Percentiles rank a stretch among this genome's conserved stretches.
These are phyloP conservation scores for Steinernema carpocapsae DNA, from an alignment of 2,888 invertebrate species.

Conservation along the genomic window DNA sequence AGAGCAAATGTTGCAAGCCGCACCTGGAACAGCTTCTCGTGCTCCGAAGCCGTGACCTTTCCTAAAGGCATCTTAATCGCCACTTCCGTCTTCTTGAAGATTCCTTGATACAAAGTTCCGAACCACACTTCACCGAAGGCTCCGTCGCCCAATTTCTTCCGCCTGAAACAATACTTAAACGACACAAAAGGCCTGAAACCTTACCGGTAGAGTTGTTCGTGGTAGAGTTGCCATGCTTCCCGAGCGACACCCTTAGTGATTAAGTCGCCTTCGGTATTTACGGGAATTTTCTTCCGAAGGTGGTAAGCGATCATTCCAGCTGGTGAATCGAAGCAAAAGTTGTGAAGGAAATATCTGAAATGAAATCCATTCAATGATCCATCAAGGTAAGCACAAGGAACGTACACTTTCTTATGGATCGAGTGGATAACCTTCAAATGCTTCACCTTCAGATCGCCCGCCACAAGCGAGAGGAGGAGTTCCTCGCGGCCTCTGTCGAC, in stretches of 20 bases:
- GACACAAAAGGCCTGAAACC: too few relatives aligned
- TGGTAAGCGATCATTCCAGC: conserved; percentile 45
- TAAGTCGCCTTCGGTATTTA: conserved; percentile 25
- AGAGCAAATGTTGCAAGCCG: background rate
- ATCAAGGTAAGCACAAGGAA: background rate
- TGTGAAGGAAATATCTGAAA: conserved; percentile 7
- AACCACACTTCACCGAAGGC: conserved; percentile 46
- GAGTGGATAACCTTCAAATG: conserved; percentile 3
- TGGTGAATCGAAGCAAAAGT: conserved; percentile 31
- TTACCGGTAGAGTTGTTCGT: conserved; percentile 38
- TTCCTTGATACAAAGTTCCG: conserved; percentile 38
- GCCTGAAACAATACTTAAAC: too few relatives aligned
- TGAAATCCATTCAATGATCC: background rate
- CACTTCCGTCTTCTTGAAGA: conserved; percentile 37
- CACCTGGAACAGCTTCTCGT: conserved; percentile 41
- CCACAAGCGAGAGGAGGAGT: conserved; percentile 26
- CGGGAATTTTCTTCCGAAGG: conserved; percentile 20
- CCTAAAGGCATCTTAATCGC: conserved; percentile 43
- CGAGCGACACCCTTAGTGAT: conserved; percentile 36
- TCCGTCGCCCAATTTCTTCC: conserved; percentile 41
- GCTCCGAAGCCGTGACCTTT: conserved; percentile 40
- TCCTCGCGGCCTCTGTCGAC: conserved; percentile 8
- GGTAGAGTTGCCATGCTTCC: conserved; percentile 44
- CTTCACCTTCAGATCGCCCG: background rate
- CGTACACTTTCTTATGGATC: background rate